Evolutionary conservation across 2,888 invertebrate species (phyloP).

Genomic region (Agrotis segetum): DNA sequence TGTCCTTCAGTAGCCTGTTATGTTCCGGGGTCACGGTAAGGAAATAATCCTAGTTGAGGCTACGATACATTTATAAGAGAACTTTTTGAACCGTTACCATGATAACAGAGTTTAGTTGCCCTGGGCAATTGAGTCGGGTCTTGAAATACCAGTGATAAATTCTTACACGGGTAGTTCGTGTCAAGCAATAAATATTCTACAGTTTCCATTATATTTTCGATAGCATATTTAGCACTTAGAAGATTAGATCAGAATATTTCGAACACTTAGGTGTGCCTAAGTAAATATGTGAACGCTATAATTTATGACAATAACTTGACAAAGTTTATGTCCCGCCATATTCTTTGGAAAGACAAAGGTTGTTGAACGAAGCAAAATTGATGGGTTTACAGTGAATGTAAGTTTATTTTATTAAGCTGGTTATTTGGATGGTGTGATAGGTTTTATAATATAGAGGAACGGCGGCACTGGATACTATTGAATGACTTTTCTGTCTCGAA

Average conservation of each 20-base stretch:
- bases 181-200: too few relatives aligned
- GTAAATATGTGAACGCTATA: conserved; percentile 14
- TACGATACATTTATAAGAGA: too few relatives aligned
- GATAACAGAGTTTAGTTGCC: too few relatives aligned
- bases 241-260: background rate
- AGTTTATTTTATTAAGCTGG: conserved; percentile 12
- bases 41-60: too few relatives aligned
- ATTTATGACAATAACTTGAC: conserved; percentile 38
- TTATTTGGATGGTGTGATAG: conserved; percentile 4
- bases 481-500: too few relatives aligned
- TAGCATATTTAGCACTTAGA: background rate
- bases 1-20: too few relatives aligned
- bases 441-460: background rate
- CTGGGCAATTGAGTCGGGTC: too few relatives aligned
- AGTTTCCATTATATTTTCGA: conserved; percentile 12
- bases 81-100: too few relatives aligned
- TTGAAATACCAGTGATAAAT: too few relatives aligned
- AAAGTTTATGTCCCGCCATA: conserved; percentile 34
- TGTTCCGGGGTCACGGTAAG: too few relatives aligned
- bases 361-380: conserved; percentile 43
- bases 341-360: conserved; percentile 34
- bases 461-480: too few relatives aligned
- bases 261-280: background rate
- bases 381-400: conserved; percentile 23
- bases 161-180: too few relatives aligned